A percentile compares a stretch with the other conserved stretches of the same genome.
phyloP scores from a whole-genome alignment of 2,888 invertebrate genomes.

The Eretmocerus hayati region DNA sequence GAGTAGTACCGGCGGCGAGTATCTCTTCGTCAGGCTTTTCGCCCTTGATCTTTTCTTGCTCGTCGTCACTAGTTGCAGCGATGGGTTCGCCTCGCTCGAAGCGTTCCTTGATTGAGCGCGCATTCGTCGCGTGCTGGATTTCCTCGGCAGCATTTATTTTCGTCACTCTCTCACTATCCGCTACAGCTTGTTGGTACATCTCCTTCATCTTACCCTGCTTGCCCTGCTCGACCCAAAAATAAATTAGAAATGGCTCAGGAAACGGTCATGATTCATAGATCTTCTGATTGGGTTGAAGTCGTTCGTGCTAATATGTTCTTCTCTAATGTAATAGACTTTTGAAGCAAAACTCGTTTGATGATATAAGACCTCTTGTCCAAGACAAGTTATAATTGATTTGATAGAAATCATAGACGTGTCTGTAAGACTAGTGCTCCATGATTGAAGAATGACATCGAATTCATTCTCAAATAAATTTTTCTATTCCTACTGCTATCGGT shows the following conservation, averaged over 20 bases:
- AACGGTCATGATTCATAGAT: too few relatives aligned
- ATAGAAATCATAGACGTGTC: too few relatives aligned
- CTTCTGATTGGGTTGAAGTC: too few relatives aligned
- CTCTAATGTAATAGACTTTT: too few relatives aligned
- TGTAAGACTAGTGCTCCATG: too few relatives aligned
- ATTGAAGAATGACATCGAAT: too few relatives aligned
- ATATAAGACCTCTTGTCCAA: too few relatives aligned
- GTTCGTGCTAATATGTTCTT: too few relatives aligned
- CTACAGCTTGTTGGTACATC: constrained; percentile 84
- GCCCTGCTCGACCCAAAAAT: constrained; percentile 51
- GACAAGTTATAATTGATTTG: too few relatives aligned
- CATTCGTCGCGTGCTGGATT: constrained; percentile 47
- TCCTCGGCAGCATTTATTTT: constrained; percentile 44
- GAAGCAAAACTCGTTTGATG: too few relatives aligned
- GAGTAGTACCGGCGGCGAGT: constrained; percentile 76
- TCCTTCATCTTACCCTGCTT: constrained; percentile 88
- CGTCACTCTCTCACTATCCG: constrained; percentile 62
- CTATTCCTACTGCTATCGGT: too few relatives aligned
- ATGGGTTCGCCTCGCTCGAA: constrained; percentile 70
- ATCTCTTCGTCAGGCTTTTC: constrained; percentile 68
- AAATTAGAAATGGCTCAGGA: neutral
- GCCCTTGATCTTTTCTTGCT: constrained; percentile 50
- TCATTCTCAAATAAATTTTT: too few relatives aligned
- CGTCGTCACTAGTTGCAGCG: constrained; percentile 57
- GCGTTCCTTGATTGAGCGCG: constrained; percentile 65